Evolutionary conservation across 1,140 invertebrate species (phyloP).

Genomic region (Idris sp.): DNA sequence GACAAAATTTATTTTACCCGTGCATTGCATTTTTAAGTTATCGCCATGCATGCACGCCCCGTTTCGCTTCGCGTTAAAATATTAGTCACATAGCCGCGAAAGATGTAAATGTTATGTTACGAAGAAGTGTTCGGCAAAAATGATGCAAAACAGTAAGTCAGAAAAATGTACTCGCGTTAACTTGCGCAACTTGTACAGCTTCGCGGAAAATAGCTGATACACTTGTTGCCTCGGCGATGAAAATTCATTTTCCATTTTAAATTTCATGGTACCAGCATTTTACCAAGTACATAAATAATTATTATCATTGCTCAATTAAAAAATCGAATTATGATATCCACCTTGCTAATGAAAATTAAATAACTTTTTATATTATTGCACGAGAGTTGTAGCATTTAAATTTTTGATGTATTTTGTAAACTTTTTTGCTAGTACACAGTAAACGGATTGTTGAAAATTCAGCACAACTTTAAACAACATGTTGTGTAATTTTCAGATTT

Average conservation of each 20-base stretch:
- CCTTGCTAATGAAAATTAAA: too few relatives aligned
- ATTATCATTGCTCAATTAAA: too few relatives aligned
- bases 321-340: too few relatives aligned
- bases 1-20: conserved; percentile 54
- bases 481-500: conserved; percentile 36
- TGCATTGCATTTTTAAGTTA: conserved; percentile 49
- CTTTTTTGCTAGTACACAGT: too few relatives aligned
- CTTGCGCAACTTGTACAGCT: conserved; percentile 45
- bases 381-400: too few relatives aligned
- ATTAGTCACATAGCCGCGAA: conserved; percentile 51
- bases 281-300: too few relatives aligned
- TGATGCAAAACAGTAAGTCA: conserved; percentile 46
- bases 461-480: conserved; percentile 31
- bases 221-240: conserved; percentile 51
- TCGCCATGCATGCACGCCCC: conserved; percentile 31
- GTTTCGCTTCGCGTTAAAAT: conserved; percentile 43
- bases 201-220: conserved; percentile 40
- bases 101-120: conserved; percentile 55
- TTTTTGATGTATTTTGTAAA: too few relatives aligned
- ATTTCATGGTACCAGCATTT: too few relatives aligned
- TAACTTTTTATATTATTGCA: too few relatives aligned
- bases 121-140: conserved; percentile 46
- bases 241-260: conserved; percentile 39
- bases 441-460: too few relatives aligned
- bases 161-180: conserved; percentile 46